These are phyloP conservation scores for Tinea trinotella DNA, from an alignment of 2,888 invertebrate genomes.

Conservation along the genomic window DNA sequence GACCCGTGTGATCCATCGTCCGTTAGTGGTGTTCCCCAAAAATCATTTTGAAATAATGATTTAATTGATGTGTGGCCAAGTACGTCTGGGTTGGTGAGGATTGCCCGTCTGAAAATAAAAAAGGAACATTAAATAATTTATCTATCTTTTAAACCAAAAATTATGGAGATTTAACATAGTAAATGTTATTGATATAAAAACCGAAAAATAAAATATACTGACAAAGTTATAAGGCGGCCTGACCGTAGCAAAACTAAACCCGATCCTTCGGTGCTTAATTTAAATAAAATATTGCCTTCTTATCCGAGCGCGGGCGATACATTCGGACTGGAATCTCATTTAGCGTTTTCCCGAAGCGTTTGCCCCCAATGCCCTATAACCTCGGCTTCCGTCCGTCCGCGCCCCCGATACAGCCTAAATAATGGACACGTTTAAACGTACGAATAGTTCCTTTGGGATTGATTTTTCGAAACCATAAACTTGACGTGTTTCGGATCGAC, in stretches of 20 bases:
- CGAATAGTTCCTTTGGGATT: conserved; percentile 49
- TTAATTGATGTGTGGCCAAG: conserved; percentile 86
- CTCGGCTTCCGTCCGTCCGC: conserved; percentile 30
- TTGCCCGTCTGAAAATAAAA: conserved; percentile 87
- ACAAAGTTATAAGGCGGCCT: conserved; percentile 1
- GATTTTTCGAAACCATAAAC: conserved; percentile 51
- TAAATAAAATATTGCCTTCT: conserved; percentile 52
- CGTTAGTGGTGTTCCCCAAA: conserved; percentile 96
- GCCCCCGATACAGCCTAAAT: conserved; percentile 46
- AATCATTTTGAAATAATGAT: conserved; percentile 91
- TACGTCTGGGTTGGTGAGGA: conserved; percentile 94
- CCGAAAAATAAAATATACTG: background rate
- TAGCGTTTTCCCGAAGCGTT: conserved; percentile 46
- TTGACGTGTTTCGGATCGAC: conserved; percentile 41
- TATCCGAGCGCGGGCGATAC: conserved; percentile 32
- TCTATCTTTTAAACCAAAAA: background rate
- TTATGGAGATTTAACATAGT: background rate
- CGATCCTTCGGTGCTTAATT: conserved; percentile 31
- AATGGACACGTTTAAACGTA: conserved; percentile 56
- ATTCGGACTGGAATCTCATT: conserved; percentile 40
- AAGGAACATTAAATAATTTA: conserved; percentile 19
- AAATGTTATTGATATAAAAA: conserved; percentile 4
- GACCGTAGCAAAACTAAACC: conserved; percentile 31
- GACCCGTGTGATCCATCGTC: conserved; percentile 97
- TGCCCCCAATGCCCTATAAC: conserved; percentile 37